A percentile compares a stretch with the other conserved stretches of the same genome.
These are phyloP conservation scores for Stenotaenia linearis DNA, from an alignment of 2,888 invertebrate species.

Conservation along the genomic window DNA sequence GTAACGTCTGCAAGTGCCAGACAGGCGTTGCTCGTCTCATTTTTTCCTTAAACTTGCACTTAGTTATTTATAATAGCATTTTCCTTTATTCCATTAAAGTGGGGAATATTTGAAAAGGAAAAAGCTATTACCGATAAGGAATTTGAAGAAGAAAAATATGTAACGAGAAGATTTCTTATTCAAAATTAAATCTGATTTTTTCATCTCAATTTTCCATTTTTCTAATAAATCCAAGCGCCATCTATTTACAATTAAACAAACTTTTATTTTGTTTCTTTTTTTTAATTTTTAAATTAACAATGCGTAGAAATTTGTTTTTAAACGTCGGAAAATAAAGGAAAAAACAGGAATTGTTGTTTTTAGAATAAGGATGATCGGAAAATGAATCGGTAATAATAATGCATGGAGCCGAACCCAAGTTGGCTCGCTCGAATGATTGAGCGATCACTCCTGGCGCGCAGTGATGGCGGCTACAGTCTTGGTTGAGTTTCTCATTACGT, in stretches of 20 bases:
- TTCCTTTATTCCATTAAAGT: background rate
- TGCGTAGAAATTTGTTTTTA: background rate
- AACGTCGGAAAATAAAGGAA: background rate
- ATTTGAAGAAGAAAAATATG: background rate
- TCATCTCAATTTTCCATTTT: background rate
- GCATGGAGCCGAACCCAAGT: background rate
- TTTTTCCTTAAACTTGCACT: slow-evolving; percentile 1
- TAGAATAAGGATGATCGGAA: too few relatives aligned
- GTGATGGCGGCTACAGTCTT: background rate
- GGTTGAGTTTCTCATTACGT: slow-evolving; percentile 7
- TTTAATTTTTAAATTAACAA: background rate
- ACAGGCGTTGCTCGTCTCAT: slow-evolving; percentile 16
- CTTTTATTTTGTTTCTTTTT: background rate
- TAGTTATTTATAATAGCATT: slow-evolving; percentile 2
- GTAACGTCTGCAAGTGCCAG: slow-evolving; percentile 13
- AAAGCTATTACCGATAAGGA: background rate
- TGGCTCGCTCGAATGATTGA: background rate
- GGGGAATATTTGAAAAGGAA: background rate
- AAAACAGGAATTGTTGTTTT: too few relatives aligned
- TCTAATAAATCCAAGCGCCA: background rate
- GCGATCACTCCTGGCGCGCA: background rate
- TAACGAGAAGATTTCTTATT: background rate
- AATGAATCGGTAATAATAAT: background rate
- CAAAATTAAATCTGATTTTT: background rate
- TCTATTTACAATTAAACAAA: background rate